phyloP scores from a whole-genome alignment of 1,140 invertebrate species.

The Lithobius niger region DNA sequence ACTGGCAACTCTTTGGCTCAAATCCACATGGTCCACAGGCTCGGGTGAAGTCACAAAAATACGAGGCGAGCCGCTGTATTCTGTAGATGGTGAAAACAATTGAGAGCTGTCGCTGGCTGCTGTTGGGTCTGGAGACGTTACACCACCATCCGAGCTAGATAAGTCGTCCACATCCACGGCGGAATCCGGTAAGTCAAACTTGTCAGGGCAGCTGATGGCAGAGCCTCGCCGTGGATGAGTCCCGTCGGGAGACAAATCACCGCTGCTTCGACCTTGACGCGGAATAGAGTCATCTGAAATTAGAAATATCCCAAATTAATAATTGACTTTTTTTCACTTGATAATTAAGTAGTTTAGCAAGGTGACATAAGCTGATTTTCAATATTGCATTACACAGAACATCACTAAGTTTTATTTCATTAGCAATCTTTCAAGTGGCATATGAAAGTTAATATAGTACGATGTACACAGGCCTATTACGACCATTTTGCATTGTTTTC shows the following conservation, averaged over 20 bases:
- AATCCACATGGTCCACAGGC: not conserved
- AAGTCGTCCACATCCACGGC: conserved; percentile 3
- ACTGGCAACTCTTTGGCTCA: not conserved
- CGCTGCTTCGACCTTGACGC: not conserved
- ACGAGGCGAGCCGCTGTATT: not conserved
- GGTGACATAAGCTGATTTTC: too few relatives aligned
- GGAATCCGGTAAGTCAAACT: conserved; percentile 3
- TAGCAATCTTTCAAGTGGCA: too few relatives aligned
- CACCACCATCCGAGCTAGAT: not conserved
- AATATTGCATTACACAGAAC: too few relatives aligned
- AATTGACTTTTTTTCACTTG: too few relatives aligned
- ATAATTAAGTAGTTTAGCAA: too few relatives aligned
- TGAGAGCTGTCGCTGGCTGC: not conserved
- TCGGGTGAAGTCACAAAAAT: not conserved
- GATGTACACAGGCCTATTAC: too few relatives aligned
- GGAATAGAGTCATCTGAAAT: not conserved
- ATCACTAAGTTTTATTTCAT: too few relatives aligned
- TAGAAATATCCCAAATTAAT: too few relatives aligned
- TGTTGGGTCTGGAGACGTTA: not conserved
- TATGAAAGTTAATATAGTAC: too few relatives aligned
- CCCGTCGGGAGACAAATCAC: not conserved
- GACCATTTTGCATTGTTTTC: too few relatives aligned
- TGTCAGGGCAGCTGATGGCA: not conserved
- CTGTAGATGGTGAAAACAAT: not conserved
- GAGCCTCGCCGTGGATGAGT: not conserved